Percentiles rank a stretch among this genome's conserved stretches.
Conservation (phyloP, 2,113 vertebrate species). For the Syngnathoides biaculeatus region DNA sequence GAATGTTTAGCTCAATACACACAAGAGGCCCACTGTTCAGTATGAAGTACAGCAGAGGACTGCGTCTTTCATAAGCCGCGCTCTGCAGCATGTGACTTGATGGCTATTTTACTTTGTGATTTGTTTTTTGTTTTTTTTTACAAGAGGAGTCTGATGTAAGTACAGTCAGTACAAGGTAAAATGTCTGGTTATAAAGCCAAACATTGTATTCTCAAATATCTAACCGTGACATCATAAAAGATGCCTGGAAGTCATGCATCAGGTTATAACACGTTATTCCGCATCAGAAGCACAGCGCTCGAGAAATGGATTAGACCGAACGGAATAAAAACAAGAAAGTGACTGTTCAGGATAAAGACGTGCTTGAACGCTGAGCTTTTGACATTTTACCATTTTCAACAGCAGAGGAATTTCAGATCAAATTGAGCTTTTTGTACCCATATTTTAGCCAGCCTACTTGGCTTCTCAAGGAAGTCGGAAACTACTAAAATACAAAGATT, state of each 20-base stretch:
- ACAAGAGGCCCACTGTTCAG: slow-evolving; percentile 65
- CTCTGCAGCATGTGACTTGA: slow-evolving; percentile 44
- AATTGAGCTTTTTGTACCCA: too few species aligned
- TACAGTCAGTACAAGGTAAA: background rate
- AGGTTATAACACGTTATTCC: background rate
- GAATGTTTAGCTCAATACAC: background rate
- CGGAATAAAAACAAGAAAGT: background rate
- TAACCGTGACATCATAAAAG: background rate
- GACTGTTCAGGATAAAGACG: too few species aligned
- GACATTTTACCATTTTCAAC: too few species aligned
- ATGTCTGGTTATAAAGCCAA: background rate
- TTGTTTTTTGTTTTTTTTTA: slow-evolving; percentile 17
- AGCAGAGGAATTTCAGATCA: too few species aligned
- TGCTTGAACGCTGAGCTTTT: background rate
- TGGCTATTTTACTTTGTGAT: slow-evolving; percentile 17
- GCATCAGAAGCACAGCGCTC: background rate
- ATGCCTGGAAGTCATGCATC: background rate
- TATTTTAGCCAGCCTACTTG: too few species aligned
- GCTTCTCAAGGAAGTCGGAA: too few species aligned
- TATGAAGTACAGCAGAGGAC: slow-evolving; percentile 11
- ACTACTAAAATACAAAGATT: too few species aligned
- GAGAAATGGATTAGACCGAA: background rate
- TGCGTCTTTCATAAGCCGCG: slow-evolving; percentile 40
- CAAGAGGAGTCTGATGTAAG: slow-evolving; percentile 1
- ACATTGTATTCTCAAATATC: background rate